Conservation (phyloP, 2,888 invertebrate genomes). For the Metalampra italica region DNA sequence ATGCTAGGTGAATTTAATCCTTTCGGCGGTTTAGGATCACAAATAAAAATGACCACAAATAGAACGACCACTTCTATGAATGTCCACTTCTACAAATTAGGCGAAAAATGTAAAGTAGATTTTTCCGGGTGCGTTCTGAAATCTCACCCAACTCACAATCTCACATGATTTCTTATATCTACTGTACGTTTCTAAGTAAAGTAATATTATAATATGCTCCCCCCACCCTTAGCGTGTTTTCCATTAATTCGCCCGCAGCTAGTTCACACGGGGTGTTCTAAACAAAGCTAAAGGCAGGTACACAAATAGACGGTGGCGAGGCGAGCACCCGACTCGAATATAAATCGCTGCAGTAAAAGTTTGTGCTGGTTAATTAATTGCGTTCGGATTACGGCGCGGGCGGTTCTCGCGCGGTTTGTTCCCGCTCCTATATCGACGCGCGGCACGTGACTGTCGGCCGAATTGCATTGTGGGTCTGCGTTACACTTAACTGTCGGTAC, state of each 20-base stretch:
- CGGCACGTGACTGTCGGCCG: conserved; percentile 4
- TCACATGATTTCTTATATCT: too few relatives aligned
- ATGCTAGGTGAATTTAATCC: too few relatives aligned
- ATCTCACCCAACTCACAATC: too few relatives aligned
- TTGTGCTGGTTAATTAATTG: conserved; percentile 64
- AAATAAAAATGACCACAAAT: too few relatives aligned
- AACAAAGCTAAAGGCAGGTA: conserved; percentile 29
- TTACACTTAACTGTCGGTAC: too few relatives aligned
- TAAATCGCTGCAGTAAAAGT: conserved; percentile 61
- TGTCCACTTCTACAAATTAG: too few relatives aligned
- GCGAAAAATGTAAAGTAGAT: too few relatives aligned
- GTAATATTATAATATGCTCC: background rate
- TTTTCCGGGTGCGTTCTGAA: too few relatives aligned
- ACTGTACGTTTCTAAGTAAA: too few relatives aligned
- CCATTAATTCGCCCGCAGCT: background rate
- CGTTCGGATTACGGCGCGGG: conserved; percentile 50
- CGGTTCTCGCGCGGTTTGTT: conserved; percentile 13
- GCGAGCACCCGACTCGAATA: conserved; percentile 43
- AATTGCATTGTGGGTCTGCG: background rate
- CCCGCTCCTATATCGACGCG: background rate
- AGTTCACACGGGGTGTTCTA: conserved; percentile 17
- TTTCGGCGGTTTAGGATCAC: too few relatives aligned
- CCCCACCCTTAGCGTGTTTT: background rate
- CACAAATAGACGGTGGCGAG: conserved; percentile 31
- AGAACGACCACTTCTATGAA: too few relatives aligned